Conservation (phyloP, 2,113 vertebrate genomes). For the Labrus mixtus region DNA sequence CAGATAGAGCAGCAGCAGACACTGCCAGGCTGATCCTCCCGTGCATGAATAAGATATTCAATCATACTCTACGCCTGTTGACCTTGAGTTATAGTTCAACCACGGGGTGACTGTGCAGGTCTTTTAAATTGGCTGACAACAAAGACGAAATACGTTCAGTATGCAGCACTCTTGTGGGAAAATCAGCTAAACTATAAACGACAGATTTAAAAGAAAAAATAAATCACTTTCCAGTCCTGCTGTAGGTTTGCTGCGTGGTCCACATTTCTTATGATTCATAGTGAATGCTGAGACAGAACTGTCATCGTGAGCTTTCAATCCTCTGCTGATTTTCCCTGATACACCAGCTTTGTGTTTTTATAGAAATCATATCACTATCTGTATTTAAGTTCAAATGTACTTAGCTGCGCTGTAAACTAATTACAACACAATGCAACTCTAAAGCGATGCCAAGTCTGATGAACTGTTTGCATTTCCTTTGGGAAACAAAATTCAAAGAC, state of each 20-base stretch:
- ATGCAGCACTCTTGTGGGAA: constrained; percentile 13
- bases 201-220: constrained; percentile 15
- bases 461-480: neutral
- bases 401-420: neutral
- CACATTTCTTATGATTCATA: constrained; percentile 33
- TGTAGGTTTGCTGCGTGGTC: constrained; percentile 25
- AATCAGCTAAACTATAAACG: constrained; percentile 29
- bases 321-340: constrained; percentile 1
- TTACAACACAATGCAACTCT: neutral
- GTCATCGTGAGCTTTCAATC: constrained; percentile 21
- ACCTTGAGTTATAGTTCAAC: constrained; percentile 46
- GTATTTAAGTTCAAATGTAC: neutral
- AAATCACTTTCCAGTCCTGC: neutral
- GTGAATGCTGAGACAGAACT: constrained; percentile 18
- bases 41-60: constrained; percentile 53
- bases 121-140: constrained; percentile 30
- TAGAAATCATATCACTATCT: neutral
- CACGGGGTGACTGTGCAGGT: neutral
- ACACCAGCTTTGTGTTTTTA: constrained; percentile 3
- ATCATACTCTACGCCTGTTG: constrained; percentile 34
- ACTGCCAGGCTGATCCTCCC: constrained; percentile 2
- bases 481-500: constrained; percentile 17
- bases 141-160: neutral
- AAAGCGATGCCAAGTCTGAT: neutral
- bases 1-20: constrained; percentile 17